Evolutionary conservation across 1,140 invertebrate genomes (phyloP), one percentile per base, ranked within the genome.

Genomic region (Macrocentrus cingulum): DNA sequence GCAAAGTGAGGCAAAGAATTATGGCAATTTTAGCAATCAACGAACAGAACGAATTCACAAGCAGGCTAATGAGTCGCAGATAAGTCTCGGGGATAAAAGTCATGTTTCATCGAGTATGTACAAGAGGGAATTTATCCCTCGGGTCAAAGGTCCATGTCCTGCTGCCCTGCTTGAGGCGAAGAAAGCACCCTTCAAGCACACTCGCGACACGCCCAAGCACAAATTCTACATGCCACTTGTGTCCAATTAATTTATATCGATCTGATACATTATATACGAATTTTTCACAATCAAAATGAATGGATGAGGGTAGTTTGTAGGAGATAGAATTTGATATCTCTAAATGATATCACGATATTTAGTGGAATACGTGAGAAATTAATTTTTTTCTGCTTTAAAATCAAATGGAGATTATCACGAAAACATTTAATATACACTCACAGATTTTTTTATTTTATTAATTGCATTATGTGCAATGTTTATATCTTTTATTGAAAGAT

Each of bases 151-250:
- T 42, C 88, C 89, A 0, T 93, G 91, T 76, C 90, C 91, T 1
- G 91, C 89, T 3, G 82, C 89, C 20, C 78, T 91, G 11, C 82
- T 92, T 7, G 88, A 91, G 65, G 81, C 84, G 0, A 84, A 89
- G 39, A 82, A 85, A 56, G 84, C 88, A 41, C 87, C 87, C 15
- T 92, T 90, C 71, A 89, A 89, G 70, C 90, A 91, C 65, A 90
- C 90, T 1, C 83, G 90, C 58, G 89, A 91, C 70, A 90, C 90
- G 0, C 86, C 84, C 42, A 87, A 89, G 68, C 91, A 92, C 69
- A 91, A 91, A 70, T 92, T 91, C 71, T 93, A 91, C 67, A 82
- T 89, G 70, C 84, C 88, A 0, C 68, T 80, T 11, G 63, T 81
- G 2, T 73, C 75, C 2, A 73, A 69, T 46, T 75, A 63, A 69